Evolutionary conservation across 1,140 invertebrate species (phyloP).

Genomic region (Drosophila trapezifrons): DNA sequence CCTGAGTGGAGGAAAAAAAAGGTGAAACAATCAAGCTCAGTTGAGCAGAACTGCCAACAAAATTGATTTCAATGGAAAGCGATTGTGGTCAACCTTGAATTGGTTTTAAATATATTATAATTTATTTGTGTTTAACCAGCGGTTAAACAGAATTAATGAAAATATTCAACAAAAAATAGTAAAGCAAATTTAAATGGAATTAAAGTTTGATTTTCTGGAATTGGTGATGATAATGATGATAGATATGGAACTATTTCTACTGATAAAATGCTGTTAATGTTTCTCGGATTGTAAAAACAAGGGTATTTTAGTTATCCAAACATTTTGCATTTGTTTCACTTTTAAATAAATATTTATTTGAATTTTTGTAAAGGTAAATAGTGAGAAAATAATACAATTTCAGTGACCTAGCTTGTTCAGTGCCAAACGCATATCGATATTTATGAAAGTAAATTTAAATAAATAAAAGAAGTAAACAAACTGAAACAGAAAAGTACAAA

Average conservation of each 20-base stretch:
- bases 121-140: background rate
- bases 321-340: background rate
- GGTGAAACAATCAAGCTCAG: constrained; percentile 22
- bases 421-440: background rate
- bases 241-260: background rate
- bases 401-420: background rate
- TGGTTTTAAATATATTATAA: constrained; percentile 6
- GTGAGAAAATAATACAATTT: background rate
- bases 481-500: background rate
- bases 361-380: background rate
- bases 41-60: constrained; percentile 14
- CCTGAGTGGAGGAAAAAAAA: constrained; percentile 5
- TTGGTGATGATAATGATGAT: background rate
- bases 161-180: too few species aligned
- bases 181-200: background rate
- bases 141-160: background rate
- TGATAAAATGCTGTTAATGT: too few species aligned
- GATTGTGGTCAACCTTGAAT: background rate
- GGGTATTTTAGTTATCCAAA: background rate
- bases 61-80: constrained; percentile 35
- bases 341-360: constrained; percentile 9
- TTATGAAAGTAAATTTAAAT: constrained; percentile 1
- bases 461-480: constrained; percentile 5
- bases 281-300: too few species aligned
- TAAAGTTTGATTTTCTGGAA: background rate